A percentile compares a stretch with the other conserved stretches of the same genome.
phyloP scores from a whole-genome alignment of 2,888 invertebrate species.

The Listrodromus nycthemerus region DNA sequence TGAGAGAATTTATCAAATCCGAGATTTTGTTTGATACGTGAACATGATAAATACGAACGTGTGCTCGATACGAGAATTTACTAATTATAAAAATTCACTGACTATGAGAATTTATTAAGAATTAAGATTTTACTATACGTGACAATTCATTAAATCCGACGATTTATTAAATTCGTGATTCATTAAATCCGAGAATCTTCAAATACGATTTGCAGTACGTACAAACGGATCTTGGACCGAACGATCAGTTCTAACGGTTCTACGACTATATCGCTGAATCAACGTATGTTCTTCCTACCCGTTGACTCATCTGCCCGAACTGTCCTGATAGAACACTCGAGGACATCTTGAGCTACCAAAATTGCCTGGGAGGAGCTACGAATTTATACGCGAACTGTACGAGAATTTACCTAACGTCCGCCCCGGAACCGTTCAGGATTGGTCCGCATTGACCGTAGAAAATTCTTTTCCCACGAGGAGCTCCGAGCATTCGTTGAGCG shows the following conservation, averaged over 20 bases:
- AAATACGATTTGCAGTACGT: too few species aligned
- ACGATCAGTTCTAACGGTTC: too few species aligned
- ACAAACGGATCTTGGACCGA: too few species aligned
- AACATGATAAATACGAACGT: too few species aligned
- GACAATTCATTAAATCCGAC: neutral
- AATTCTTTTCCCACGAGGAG: slow-evolving; percentile 28
- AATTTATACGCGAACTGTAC: neutral
- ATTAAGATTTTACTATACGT: neutral
- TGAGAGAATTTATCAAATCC: too few species aligned
- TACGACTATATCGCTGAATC: neutral
- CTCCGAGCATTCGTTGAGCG: neutral
- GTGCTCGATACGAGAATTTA: neutral
- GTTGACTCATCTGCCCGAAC: neutral
- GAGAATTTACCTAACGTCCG: neutral
- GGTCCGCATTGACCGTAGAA: neutral
- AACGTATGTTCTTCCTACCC: neutral
- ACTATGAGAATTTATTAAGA: neutral
- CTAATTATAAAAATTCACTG: neutral
- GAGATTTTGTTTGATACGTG: too few species aligned
- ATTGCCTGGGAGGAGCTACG: neutral
- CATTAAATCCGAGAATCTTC: neutral
- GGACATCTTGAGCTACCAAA: neutral
- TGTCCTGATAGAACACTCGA: neutral
- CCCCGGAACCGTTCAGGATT: neutral
- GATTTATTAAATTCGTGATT: neutral